A percentile compares a stretch with the other conserved stretches of the same genome.
Conservation (phyloP, 2,113 vertebrate genomes). For the Taurulus bubalis region DNA sequence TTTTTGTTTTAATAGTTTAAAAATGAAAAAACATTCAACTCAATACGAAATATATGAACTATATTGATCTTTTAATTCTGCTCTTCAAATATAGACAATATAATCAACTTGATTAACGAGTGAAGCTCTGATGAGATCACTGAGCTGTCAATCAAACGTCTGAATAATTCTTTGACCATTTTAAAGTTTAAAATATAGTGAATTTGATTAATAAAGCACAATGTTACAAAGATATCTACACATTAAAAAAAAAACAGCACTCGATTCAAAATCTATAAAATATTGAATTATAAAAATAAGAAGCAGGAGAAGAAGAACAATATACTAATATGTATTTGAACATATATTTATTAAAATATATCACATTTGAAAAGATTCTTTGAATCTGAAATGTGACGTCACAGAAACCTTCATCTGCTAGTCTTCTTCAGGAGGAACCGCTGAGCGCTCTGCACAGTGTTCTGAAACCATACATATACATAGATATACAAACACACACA, state of each 20-base stretch:
- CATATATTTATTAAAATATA: background rate
- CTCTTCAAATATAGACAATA: no score
- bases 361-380: background rate
- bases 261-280: no score
- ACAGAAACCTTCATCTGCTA: conserved; percentile 81
- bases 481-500: background rate
- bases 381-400: background rate
- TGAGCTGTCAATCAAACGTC: background rate
- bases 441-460: conserved; percentile 92
- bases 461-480: conserved; percentile 79
- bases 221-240: background rate
- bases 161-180: no score
- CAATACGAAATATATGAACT: no score
- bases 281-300: no score
- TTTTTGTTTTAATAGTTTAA: no score
- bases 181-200: background rate
- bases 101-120: background rate
- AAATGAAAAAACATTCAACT: no score
- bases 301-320: no score
- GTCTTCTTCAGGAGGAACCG: conserved; percentile 85
- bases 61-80: no score
- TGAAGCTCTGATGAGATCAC: background rate
- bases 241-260: no score
- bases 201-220: background rate
- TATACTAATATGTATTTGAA: background rate